These are phyloP conservation scores for Loris lydekkerianus DNA, from an alignment of 2,797 vertebrate genomes.

Conservation along the genomic window DNA sequence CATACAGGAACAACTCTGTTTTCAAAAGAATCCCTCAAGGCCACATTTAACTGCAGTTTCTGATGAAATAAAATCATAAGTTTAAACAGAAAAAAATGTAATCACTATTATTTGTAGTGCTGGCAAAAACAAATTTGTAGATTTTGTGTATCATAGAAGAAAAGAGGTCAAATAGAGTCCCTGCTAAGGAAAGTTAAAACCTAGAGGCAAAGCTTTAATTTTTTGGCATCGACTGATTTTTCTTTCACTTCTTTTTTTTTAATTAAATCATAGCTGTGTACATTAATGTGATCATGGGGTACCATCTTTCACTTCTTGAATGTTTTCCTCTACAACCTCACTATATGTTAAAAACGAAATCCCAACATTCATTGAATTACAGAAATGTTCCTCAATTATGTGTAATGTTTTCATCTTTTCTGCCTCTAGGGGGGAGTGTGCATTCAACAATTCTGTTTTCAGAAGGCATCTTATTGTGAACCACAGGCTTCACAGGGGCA, in stretches of 20 bases:
- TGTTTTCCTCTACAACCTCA: constrained; percentile 60
- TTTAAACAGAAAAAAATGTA: constrained; percentile 60
- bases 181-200: constrained; percentile 34
- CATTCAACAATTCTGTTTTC: constrained; percentile 84
- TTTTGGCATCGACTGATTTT: constrained; percentile 39
- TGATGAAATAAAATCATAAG: constrained; percentile 54
- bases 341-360: constrained; percentile 56
- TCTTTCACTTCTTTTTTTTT: neutral
- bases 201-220: constrained; percentile 37
- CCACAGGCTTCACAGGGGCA: neutral
- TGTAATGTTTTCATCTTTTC: constrained; percentile 82
- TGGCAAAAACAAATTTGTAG: constrained; percentile 1
- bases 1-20: neutral
- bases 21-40: constrained; percentile 43
- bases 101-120: constrained; percentile 47
- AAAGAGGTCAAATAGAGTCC: constrained; percentile 28
- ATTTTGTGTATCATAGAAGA: constrained; percentile 55
- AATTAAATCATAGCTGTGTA: no score
- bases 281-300: no score
- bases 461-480: constrained; percentile 66
- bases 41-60: neutral
- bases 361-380: neutral
- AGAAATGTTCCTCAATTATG: neutral
- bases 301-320: neutral
- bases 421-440: constrained; percentile 90